phyloP scores from a whole-genome alignment of 1,140 invertebrate genomes.

The Zaprionus capensis region DNA sequence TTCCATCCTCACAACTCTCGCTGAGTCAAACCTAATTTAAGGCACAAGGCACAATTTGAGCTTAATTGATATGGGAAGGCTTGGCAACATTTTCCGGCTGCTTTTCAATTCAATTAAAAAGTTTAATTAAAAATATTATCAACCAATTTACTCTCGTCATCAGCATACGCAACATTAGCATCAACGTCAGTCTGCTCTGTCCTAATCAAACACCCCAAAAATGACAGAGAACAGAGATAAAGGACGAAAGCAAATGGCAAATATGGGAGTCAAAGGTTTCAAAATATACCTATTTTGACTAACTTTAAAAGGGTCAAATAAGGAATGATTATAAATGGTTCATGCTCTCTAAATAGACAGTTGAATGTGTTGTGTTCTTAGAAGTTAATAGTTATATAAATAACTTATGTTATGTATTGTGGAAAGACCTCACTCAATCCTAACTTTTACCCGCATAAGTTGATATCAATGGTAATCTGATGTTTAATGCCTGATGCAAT shows the following conservation, averaged over 20 bases:
- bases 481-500: no score
- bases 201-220: constrained; percentile 13
- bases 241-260: neutral
- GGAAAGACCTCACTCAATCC: no score
- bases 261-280: neutral
- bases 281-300: neutral
- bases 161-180: constrained; percentile 9
- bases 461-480: no score
- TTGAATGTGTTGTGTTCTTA: neutral
- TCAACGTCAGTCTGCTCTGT: constrained; percentile 23
- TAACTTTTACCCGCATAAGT: no score
- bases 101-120: constrained; percentile 64
- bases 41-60: constrained; percentile 13
- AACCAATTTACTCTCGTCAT: constrained; percentile 30
- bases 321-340: neutral
- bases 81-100: constrained; percentile 26
- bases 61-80: constrained; percentile 60
- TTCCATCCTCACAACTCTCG: neutral
- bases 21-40: neutral
- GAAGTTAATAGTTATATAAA: neutral
- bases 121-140: constrained; percentile 72
- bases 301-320: neutral
- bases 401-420: no score
- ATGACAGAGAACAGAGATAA: neutral
- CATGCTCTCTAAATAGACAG: neutral